Percentiles rank a stretch among this genome's conserved stretches.
These are phyloP conservation scores for Pseudocheirus occidentalis DNA, from an alignment of 2,797 vertebrate genomes.

Conservation along the genomic window DNA sequence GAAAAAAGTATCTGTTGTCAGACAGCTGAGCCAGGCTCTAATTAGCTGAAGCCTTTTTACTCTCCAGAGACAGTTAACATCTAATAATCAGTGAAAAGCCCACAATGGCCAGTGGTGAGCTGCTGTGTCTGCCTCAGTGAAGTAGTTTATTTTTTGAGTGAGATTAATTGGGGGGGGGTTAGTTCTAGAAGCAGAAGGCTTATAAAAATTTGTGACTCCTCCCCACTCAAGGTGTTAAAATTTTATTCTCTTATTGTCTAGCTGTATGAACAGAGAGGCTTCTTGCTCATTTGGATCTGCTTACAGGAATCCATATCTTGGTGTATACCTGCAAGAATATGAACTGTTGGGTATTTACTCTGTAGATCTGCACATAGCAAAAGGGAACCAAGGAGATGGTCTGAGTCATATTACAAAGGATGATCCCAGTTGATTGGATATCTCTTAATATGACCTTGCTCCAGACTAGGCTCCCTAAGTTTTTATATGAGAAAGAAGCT, in stretches of 20 bases:
- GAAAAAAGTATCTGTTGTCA: neutral
- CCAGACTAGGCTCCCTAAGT: neutral
- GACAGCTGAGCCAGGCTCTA: neutral
- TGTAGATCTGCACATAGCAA: neutral
- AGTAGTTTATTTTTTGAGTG: neutral
- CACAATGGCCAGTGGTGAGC: neutral
- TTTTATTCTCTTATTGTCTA: neutral
- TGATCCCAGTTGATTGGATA: neutral
- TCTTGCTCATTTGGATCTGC: neutral
- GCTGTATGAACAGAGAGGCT: neutral
- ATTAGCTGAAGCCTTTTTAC: neutral
- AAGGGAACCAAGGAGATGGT: neutral
- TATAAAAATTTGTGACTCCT: neutral
- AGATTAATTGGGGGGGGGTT: neutral
- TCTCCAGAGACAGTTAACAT: neutral
- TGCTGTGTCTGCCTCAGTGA: neutral
- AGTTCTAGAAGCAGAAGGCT: neutral
- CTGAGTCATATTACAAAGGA: neutral
- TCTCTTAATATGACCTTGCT: neutral
- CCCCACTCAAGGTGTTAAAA: neutral
- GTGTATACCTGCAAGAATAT: neutral
- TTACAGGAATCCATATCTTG: neutral
- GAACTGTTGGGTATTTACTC: neutral
- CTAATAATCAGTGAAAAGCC: neutral
- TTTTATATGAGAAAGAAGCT: neutral